A percentile compares a stretch with the other conserved stretches of the same genome.
phyloP scores from a whole-genome alignment of 2,888 invertebrate genomes.

The Cantharis flavilabris region DNA sequence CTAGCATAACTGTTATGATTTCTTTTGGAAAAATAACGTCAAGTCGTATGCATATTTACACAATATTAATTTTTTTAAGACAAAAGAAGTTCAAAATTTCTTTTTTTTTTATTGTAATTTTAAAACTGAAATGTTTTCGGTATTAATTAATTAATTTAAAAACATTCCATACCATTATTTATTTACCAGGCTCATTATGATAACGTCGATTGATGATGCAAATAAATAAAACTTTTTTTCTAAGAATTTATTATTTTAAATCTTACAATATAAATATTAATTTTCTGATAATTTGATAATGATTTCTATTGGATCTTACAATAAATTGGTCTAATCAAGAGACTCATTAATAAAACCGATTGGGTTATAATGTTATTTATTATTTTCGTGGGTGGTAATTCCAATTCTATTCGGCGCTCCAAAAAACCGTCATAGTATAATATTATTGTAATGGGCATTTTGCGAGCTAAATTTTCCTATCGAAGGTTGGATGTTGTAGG shows the following conservation, averaged over 20 bases:
- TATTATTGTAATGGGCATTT: background rate
- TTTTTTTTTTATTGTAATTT: background rate
- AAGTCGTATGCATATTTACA: background rate
- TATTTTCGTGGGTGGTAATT: background rate
- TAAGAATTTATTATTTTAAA: background rate
- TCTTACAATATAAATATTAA: background rate
- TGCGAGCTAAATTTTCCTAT: background rate
- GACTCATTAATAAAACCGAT: background rate
- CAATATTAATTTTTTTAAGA: background rate
- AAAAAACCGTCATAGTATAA: background rate
- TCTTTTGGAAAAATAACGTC: background rate
- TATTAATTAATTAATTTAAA: background rate
- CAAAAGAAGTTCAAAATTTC: background rate
- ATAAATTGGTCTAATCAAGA: background rate
- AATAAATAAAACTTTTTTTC: background rate
- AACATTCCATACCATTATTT: background rate
- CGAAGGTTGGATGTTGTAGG: background rate
- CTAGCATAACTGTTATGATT: background rate
- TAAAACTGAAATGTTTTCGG: background rate
- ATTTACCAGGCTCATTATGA: background rate
- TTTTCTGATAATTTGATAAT: background rate
- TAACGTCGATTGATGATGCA: background rate
- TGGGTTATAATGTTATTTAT: background rate
- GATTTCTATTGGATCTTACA: background rate
- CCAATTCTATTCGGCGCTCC: background rate